Evolutionary conservation across 2,888 invertebrate species (phyloP), one percentile per base, ranked within the genome.

Genomic region (Silvanus unidentatus): DNA sequence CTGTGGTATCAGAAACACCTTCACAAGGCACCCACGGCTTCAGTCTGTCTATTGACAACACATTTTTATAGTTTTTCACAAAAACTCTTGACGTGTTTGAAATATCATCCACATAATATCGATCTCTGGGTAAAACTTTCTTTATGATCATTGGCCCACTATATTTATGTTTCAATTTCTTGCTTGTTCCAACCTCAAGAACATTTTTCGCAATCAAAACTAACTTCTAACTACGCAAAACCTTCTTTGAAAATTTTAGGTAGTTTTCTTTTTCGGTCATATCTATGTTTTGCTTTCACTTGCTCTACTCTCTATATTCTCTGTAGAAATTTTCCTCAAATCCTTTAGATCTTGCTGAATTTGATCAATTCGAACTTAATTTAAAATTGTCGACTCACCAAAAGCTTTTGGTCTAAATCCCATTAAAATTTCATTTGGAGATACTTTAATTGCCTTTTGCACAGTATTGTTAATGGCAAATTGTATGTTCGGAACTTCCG

Each of bases 391-490:
- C 1, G 42, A 22, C 15, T 52, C 52, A 9, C 28, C 28, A 13
- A 44, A 29, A 36, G 34, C 27, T 22, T 48, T 43, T 15, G 53
- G 53, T 36, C 30, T 45, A 34, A 42, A 56, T 8, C 53, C 52
- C 42, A 48, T 45, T 45, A 51, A 36, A 35, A 54, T 22, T 42
- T 54, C 43, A 39, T 45, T 54, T 2, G 53, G 43, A n/a, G 54
- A 43, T 45, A 45, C 45, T 11, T 45, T 37, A 8, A 43, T 47
- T 3, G 44, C 14, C 10, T 37, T 43, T 35, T 43, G 56, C 2
- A 50, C 30, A 1, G 60, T 58, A 44, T 64, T 65, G 38, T 65
- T 55, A 39, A 57, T 48, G 11, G 61, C 52, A 44, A 59, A 57
- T 47, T 66, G 62, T 32, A 62, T 58, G 14, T 47, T 47, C 12